phyloP scores from a whole-genome alignment of 1,140 invertebrate species.

The Piezodorus guildinii region DNA sequence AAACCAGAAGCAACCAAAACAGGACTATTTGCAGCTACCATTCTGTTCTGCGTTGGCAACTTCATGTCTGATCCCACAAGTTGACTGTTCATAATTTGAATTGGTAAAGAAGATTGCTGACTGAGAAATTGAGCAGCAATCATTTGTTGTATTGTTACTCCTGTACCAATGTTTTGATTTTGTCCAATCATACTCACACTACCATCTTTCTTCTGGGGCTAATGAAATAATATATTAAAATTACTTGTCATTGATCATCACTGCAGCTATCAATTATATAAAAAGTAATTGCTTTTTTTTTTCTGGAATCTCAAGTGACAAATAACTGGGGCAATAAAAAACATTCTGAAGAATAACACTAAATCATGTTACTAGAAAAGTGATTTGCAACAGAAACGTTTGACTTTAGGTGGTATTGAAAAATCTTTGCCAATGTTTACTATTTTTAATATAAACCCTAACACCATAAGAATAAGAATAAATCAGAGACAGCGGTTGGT shows the following conservation, averaged over 20 bases:
- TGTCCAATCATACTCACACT: slow-evolving; percentile 23
- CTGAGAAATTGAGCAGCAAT: slow-evolving; percentile 23
- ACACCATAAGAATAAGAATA: too few species aligned
- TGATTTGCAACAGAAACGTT: too few species aligned
- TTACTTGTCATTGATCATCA: too few species aligned
- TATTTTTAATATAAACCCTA: too few species aligned
- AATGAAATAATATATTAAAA: neutral
- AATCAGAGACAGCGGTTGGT: too few species aligned
- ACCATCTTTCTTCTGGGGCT: slow-evolving; percentile 26
- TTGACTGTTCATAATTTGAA: slow-evolving; percentile 23
- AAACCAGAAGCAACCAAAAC: slow-evolving; percentile 17
- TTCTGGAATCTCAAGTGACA: too few species aligned
- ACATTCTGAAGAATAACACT: neutral
- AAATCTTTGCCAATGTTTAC: too few species aligned
- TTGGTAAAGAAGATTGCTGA: slow-evolving; percentile 16
- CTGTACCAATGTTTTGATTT: slow-evolving; percentile 17
- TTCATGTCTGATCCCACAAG: slow-evolving; percentile 17
- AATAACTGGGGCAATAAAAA: too few species aligned
- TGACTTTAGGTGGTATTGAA: too few species aligned
- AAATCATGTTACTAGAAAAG: too few species aligned
- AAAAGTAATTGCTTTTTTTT: too few species aligned
- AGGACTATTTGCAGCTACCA: slow-evolving; percentile 12
- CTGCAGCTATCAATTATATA: too few species aligned
- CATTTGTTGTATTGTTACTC: slow-evolving; percentile 24
- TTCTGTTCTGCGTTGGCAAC: slow-evolving; percentile 18